These are phyloP conservation scores for Atractosteus spatula DNA, from an alignment of 2,113 vertebrate species.

Conservation along the genomic window DNA sequence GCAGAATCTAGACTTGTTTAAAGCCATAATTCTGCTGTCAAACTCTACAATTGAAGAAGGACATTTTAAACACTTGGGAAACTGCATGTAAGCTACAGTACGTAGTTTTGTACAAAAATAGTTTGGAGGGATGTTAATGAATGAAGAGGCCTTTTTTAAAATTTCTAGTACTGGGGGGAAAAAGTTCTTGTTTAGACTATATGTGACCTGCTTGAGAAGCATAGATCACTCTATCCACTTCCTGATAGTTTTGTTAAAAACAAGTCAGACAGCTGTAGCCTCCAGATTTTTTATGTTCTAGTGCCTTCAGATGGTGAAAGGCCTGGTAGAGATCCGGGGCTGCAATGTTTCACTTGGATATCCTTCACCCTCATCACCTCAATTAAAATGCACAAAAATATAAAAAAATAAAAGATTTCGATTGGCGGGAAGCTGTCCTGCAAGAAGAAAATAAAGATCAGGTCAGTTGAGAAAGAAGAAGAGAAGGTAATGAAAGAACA, in stretches of 20 bases:
- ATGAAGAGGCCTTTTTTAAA: background rate
- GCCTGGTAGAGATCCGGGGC: constrained; percentile 25
- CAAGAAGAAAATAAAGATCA: too few species aligned
- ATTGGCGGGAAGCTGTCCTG: too few species aligned
- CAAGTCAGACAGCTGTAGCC: constrained; percentile 21
- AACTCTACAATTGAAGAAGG: too few species aligned
- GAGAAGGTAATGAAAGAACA: too few species aligned
- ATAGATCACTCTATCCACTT: constrained; percentile 34
- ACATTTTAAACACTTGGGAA: too few species aligned
- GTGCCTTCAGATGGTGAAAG: constrained; percentile 23
- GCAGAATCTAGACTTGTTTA: too few species aligned
- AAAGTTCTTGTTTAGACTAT: constrained; percentile 34
- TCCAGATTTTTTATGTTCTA: constrained; percentile 34
- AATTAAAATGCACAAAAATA: background rate
- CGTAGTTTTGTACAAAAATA: too few species aligned
- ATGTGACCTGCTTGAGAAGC: constrained; percentile 29
- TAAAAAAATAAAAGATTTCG: too few species aligned
- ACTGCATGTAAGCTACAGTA: too few species aligned
- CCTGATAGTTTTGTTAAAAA: constrained; percentile 38
- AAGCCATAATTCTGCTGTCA: too few species aligned
- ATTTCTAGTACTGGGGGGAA: constrained; percentile 33
- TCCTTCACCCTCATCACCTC: background rate
- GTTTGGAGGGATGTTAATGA: background rate
- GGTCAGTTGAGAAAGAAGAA: too few species aligned
- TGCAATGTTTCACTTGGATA: constrained; percentile 26